These are phyloP conservation scores for Bombus terrestris DNA, from an alignment of 1,140 invertebrate species.

Conservation along the genomic window DNA sequence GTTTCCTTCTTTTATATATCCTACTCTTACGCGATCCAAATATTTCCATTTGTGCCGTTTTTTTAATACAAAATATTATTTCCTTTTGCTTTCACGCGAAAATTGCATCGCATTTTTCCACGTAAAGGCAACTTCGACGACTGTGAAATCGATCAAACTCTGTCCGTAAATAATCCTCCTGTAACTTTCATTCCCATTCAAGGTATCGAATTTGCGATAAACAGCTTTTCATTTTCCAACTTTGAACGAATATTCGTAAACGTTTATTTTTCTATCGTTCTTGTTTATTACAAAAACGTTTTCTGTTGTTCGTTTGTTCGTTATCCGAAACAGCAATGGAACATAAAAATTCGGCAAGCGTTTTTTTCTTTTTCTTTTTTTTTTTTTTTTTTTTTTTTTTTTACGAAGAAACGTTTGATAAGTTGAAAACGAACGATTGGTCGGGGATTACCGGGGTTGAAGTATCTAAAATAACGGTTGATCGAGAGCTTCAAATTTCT, in stretches of 20 bases:
- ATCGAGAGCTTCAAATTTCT: slow-evolving; percentile 6
- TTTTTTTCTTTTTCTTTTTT: too few relatives aligned
- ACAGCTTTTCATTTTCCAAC: not conserved
- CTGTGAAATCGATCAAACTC: not conserved
- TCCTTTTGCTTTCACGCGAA: too few relatives aligned
- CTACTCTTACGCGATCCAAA: not conserved
- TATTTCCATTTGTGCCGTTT: not conserved
- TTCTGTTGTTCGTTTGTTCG: not conserved
- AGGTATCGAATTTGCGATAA: not conserved
- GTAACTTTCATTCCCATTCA: not conserved
- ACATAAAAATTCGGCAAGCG: too few relatives aligned
- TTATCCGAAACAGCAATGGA: too few relatives aligned
- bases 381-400: not conserved
- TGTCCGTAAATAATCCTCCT: not conserved
- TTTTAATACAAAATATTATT: not conserved
- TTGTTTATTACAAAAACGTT: not conserved
- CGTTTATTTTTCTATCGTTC: not conserved
- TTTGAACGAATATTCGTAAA: not conserved
- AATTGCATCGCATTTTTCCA: not conserved
- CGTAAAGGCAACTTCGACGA: not conserved
- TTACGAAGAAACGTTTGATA: too few relatives aligned
- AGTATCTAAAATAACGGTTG: not conserved
- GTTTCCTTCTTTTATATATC: not conserved
- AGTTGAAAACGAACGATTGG: not conserved
- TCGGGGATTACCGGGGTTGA: not conserved